Evolutionary conservation across 1,140 invertebrate species (phyloP).

Genomic region (Kradibia gibbosae): DNA sequence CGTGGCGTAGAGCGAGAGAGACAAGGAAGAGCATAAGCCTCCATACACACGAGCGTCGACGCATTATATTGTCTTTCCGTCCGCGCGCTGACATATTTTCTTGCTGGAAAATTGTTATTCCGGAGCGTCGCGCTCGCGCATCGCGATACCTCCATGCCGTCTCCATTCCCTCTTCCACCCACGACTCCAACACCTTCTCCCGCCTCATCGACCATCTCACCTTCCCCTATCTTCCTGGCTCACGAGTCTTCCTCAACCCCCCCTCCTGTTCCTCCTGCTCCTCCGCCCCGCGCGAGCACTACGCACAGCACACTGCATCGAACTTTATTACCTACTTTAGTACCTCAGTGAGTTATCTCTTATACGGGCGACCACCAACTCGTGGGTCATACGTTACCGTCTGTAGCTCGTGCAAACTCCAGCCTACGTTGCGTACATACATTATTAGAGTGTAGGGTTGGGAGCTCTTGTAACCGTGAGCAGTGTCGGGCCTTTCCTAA

Average conservation of each 20-base stretch:
- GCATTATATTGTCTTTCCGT: conserved; percentile 29
- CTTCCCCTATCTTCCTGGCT: no score
- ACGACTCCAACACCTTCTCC: no score
- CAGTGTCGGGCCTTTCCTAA: conserved; percentile 58
- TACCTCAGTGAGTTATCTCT: conserved; percentile 53
- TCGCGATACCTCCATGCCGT: background rate
- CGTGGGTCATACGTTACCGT: conserved; percentile 54
- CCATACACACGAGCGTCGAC: background rate
- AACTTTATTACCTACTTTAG: conserved; percentile 54
- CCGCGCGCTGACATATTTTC: conserved; percentile 31
- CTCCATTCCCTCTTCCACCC: background rate
- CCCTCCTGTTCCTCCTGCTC: background rate
- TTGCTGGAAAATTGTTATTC: conserved; percentile 44
- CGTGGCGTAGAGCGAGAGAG: background rate
- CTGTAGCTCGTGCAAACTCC: conserved; percentile 42
- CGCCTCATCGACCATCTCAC: no score
- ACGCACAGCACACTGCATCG: background rate
- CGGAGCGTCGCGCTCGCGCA: conserved; percentile 6
- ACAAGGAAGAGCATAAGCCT: background rate
- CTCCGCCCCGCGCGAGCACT: no score
- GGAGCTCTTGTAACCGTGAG: background rate
- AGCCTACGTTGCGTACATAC: conserved; percentile 58
- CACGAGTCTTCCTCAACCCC: no score
- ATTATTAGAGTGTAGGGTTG: conserved; percentile 51
- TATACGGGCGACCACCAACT: conserved; percentile 57